Conservation (phyloP, 2,888 invertebrate genomes). For the Hesperia comma region DNA sequence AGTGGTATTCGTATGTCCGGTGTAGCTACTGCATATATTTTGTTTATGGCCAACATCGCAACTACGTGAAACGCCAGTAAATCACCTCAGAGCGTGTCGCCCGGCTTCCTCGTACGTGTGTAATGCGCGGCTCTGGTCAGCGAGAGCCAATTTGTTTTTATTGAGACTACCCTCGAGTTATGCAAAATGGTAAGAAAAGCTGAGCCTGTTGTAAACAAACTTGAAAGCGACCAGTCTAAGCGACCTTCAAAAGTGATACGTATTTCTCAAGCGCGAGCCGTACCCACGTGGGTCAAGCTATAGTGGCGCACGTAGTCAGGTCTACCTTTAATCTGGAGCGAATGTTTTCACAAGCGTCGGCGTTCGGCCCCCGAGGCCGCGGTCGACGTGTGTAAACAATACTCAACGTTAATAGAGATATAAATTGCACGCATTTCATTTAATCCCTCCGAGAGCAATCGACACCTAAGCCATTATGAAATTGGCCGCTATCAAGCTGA, state of each 20-base stretch:
- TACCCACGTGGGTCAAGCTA: constrained; percentile 51
- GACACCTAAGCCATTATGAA: constrained; percentile 64
- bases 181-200: constrained; percentile 81
- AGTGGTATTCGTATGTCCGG: constrained; percentile 20
- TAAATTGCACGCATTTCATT: constrained; percentile 78
- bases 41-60: constrained; percentile 41
- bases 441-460: constrained; percentile 77
- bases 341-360: constrained; percentile 78
- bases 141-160: constrained; percentile 81
- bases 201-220: constrained; percentile 80
- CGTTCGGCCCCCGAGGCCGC: constrained; percentile 70
- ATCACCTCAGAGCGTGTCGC: constrained; percentile 76
- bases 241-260: constrained; percentile 53
- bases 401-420: constrained; percentile 81
- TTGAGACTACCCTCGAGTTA: constrained; percentile 82
- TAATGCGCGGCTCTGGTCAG: constrained; percentile 76
- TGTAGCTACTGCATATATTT: constrained; percentile 40
- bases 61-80: constrained; percentile 65
- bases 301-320: constrained; percentile 58
- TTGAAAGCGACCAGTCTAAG: constrained; percentile 60
- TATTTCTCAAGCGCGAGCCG: constrained; percentile 39
- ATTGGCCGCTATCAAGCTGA: constrained; percentile 63
- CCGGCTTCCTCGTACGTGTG: constrained; percentile 79
- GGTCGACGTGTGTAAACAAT: constrained; percentile 78
- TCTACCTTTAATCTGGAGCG: constrained; percentile 78